Evolutionary conservation across 2,113 vertebrate genomes (phyloP).

Genomic region (Vimba vimba): DNA sequence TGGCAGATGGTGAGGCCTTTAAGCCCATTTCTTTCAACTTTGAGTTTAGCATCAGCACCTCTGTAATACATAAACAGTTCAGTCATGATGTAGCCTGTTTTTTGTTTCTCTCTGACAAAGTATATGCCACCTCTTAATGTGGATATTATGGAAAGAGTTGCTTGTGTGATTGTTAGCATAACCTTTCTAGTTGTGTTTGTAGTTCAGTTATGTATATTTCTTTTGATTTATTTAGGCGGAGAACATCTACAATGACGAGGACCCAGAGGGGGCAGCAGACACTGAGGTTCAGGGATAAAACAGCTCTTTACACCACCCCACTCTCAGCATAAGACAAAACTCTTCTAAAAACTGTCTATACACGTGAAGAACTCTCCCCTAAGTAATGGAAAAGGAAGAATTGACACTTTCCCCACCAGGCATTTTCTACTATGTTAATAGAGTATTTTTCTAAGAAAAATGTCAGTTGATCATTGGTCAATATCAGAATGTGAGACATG

Average conservation of each 20-base stretch:
- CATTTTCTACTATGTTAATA: conserved; percentile 53
- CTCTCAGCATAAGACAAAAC: conserved; percentile 22
- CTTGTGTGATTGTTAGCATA: neutral
- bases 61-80: neutral
- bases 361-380: conserved; percentile 21
- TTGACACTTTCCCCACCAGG: conserved; percentile 1
- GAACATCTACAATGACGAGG: conserved; percentile 98
- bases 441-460: conserved; percentile 61
- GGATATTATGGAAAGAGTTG: neutral
- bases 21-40: neutral
- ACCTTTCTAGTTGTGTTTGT: neutral
- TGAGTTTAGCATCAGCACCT: neutral
- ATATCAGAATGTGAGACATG: conserved; percentile 11
- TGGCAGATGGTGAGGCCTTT: conserved; percentile 92
- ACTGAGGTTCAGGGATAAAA: conserved; percentile 84
- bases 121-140: neutral
- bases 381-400: conserved; percentile 31
- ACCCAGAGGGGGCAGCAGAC: conserved; percentile 94
- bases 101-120: neutral
- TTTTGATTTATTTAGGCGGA: conserved; percentile 84
- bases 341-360: conserved; percentile 40
- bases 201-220: neutral
- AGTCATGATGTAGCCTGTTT: no score
- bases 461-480: conserved; percentile 40
- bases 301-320: neutral